Base-by-base conservation (phyloP, 1,140 invertebrate genomes). In the Heliconius himera region DNA sequence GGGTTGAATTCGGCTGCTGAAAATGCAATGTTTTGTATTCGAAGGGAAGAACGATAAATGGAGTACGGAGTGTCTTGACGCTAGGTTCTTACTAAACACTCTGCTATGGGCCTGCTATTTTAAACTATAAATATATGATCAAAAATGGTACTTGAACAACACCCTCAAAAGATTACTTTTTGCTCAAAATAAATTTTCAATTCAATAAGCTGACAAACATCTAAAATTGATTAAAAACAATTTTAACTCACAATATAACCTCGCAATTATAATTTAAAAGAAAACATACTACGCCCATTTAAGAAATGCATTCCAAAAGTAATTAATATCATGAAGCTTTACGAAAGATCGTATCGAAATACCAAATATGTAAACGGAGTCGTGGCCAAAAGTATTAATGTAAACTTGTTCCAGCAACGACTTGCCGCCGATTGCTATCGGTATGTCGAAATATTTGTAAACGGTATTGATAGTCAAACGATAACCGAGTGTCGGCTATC, bases 391-490 rank as follows among this genome's bases (percentile, higher is more conserved):
- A 75, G 80, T 81, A 83, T 85, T 79, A 81, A 84, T 87, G 83
- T 83, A 84, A 84, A 88, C 83, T 82, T 79, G 85, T 89, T 85
- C 70, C 78, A 75, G 81, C 83, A 83, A 81, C 82, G 78, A 77
- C 82, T 81, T 72, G 76, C 80, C 70, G 66, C 70, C 79, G 88
- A 92, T 92, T 77, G 79, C 74, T 89, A 91, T 91, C 90, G 77
- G n/a, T 84, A 91, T 92, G 90, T 93, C 90, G 91, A 93, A 93
- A 93, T 93, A 91, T 92, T 93, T 93, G 90, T 93, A 91, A 91
- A 93, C 86, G 87, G 82, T 88, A 90, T 90, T 86, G 88, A 89
- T 91, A 88, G 80, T 84, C 79, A 83, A 87, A 88, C 84, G 87
- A 89, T 90, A 89, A 87, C 85, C 84, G 83, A 77, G 71, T 79